Evolutionary conservation across 92 coral and sea anemone genomes (phyloP).

Genomic region (Micromussa lordhowensis): DNA sequence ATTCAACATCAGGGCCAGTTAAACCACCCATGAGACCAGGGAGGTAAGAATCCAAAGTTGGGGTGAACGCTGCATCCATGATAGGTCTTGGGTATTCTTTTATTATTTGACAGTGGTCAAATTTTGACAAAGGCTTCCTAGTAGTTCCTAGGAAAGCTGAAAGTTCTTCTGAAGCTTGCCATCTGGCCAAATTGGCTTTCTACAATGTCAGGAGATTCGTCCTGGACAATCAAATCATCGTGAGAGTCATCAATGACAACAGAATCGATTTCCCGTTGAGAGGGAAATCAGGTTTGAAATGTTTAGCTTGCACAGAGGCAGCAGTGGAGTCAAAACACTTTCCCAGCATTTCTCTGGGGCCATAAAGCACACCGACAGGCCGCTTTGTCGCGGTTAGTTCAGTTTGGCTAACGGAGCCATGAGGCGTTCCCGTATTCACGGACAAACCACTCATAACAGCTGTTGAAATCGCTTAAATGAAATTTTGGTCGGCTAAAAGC

Average conservation of each 20-base stretch:
- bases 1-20: slow-evolving; percentile 32
- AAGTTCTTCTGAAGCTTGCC: slow-evolving; percentile 33
- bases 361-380: slow-evolving; percentile 8
- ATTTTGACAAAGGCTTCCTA: slow-evolving; percentile 25
- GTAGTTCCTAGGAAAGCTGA: slow-evolving; percentile 9
- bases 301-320: not conserved
- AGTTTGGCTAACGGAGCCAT: not conserved
- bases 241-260: not conserved
- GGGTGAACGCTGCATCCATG: slow-evolving; percentile 56
- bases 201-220: not conserved
- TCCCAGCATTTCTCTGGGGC: slow-evolving; percentile 12
- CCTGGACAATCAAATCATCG: not conserved
- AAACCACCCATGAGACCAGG: slow-evolving; percentile 41
- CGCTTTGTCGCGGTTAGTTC: not conserved
- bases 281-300: not conserved
- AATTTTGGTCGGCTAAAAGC: not conserved
- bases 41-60: slow-evolving; percentile 42
- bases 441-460: not conserved
- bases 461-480: not conserved
- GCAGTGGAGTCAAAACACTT: not conserved
- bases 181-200: slow-evolving; percentile 12
- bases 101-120: slow-evolving; percentile 37
- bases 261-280: not conserved
- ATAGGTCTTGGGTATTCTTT: slow-evolving; percentile 56
- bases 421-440: not conserved